Evolutionary conservation across 2,888 invertebrate species (phyloP).

Genomic region (Ormyrus nitidulus): DNA sequence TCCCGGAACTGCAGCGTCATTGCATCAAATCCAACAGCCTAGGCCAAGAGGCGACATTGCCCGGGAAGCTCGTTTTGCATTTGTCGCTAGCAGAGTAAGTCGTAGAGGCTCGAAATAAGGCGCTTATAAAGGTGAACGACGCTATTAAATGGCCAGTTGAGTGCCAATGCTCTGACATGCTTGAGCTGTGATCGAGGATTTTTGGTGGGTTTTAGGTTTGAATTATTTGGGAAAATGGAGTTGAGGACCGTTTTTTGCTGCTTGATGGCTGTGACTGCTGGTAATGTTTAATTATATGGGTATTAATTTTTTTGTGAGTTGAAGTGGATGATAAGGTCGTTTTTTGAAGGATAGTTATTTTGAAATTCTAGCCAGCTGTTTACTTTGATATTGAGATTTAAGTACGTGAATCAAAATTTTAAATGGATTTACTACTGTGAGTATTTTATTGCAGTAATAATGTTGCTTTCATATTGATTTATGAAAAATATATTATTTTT

Average conservation of each 20-base stretch:
- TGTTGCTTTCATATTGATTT: not conserved
- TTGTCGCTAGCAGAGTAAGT: conserved; percentile 11
- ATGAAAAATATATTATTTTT: not conserved
- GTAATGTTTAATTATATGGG: conserved; percentile 2
- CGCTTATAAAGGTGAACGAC: conserved; percentile 35
- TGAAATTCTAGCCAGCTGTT: too few relatives aligned
- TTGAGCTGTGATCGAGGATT: not conserved
- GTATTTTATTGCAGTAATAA: not conserved
- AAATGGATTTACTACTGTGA: not conserved
- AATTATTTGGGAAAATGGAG: not conserved
- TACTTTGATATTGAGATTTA: too few relatives aligned
- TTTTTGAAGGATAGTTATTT: too few relatives aligned
- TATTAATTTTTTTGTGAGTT: not conserved
- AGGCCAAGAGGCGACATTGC: conserved; percentile 33
- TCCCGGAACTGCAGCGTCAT: conserved; percentile 15
- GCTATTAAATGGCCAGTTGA: conserved; percentile 20
- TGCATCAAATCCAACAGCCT: conserved; percentile 39
- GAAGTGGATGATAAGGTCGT: conserved; percentile 10
- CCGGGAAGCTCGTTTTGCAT: conserved; percentile 40
- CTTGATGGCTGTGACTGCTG: not conserved
- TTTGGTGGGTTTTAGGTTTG: not conserved
- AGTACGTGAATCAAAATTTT: too few relatives aligned
- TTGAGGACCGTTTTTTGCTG: conserved; percentile 19
- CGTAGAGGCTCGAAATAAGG: not conserved
- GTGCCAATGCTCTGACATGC: not conserved